These are phyloP conservation scores for Dysmachus trigonus DNA, from an alignment of 2,888 invertebrate species.

Conservation along the genomic window DNA sequence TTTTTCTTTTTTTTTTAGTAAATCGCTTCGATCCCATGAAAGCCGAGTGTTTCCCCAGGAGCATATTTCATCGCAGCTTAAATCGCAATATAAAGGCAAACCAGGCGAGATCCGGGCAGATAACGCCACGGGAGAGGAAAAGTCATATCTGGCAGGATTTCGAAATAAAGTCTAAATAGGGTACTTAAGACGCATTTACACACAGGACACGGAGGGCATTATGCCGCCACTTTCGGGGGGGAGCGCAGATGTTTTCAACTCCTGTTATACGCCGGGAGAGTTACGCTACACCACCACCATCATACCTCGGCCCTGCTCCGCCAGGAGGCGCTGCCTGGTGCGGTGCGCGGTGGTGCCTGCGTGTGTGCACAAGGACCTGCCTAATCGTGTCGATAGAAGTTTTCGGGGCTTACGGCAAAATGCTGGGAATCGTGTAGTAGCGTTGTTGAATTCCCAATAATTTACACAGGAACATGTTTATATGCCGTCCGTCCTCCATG, in stretches of 20 bases:
- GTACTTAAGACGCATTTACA: constrained; percentile 54
- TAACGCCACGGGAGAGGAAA: constrained; percentile 23
- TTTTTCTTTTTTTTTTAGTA: background rate
- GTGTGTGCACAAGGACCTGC: constrained; percentile 7
- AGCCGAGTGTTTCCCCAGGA: constrained; percentile 33
- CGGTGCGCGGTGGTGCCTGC: background rate
- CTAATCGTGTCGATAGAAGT: constrained; percentile 18
- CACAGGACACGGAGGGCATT: constrained; percentile 54
- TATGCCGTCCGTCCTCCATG: background rate
- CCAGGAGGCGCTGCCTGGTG: background rate
- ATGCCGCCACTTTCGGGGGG: constrained; percentile 52
- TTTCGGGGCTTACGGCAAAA: constrained; percentile 13
- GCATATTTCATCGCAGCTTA: constrained; percentile 49
- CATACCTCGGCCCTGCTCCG: background rate
- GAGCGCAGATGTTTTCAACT: constrained; percentile 48
- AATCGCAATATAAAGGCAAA: constrained; percentile 45
- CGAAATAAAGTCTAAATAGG: constrained; percentile 52
- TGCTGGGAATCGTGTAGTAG: background rate
- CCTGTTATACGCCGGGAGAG: background rate
- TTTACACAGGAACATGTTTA: constrained; percentile 18
- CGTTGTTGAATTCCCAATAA: constrained; percentile 32
- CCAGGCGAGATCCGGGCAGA: constrained; percentile 42
- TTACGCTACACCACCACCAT: background rate
- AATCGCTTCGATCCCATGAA: constrained; percentile 32
- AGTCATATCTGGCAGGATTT: constrained; percentile 47